phyloP scores from a whole-genome alignment of 2,797 vertebrate species.

The Silurus aristotelis region DNA sequence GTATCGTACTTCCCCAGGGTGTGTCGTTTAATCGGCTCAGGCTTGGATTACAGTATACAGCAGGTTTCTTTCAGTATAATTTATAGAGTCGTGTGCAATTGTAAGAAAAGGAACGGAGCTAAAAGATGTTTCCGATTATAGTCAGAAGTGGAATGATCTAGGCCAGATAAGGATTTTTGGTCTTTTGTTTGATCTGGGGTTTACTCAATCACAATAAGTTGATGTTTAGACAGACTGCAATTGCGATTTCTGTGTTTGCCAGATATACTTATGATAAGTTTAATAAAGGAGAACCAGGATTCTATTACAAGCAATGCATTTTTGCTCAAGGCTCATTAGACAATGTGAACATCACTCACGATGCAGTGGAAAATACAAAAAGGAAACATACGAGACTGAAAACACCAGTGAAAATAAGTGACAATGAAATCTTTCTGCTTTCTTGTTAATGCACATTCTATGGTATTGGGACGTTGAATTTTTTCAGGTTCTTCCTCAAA shows the following conservation, averaged over 20 bases:
- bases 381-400: not conserved
- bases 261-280: not conserved
- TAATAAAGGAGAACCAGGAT: not conserved
- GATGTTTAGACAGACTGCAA: not conserved
- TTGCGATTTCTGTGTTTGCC: not conserved
- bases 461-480: too few relatives aligned
- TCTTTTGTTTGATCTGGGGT: not conserved
- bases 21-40: not conserved
- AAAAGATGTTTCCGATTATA: not conserved
- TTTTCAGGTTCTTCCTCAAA: too few relatives aligned
- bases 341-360: not conserved
- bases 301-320: not conserved
- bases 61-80: not conserved
- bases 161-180: not conserved
- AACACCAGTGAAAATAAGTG: not conserved
- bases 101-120: not conserved
- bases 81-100: not conserved
- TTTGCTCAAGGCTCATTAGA: not conserved
- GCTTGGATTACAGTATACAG: not conserved
- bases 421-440: not conserved
- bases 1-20: not conserved
- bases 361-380: not conserved
- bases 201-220: not conserved
- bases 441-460: not conserved
- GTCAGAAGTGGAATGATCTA: not conserved